Percentiles rank a stretch among this genome's conserved stretches.
These are phyloP conservation scores for Megamerina dolium DNA, from an alignment of 2,888 invertebrate genomes.

Conservation along the genomic window DNA sequence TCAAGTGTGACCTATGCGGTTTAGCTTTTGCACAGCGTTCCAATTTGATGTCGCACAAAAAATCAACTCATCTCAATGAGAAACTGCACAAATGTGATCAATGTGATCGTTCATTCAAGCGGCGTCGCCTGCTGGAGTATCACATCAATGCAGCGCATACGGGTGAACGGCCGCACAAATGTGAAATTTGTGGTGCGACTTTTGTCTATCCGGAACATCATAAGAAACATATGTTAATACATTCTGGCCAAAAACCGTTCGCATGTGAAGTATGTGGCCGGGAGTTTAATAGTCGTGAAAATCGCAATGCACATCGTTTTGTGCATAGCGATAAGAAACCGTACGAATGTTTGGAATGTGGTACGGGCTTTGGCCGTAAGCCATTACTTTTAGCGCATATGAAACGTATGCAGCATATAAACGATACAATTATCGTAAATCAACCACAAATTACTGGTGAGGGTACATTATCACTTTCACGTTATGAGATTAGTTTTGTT, in stretches of 20 bases:
- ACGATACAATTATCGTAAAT: constrained; percentile 77
- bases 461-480: not conserved
- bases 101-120: constrained; percentile 70
- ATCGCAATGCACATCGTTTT: constrained; percentile 77
- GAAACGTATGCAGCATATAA: constrained; percentile 55
- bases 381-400: constrained; percentile 72
- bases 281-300: constrained; percentile 76
- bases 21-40: constrained; percentile 76
- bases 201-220: constrained; percentile 80
- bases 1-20: constrained; percentile 70
- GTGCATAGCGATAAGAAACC: constrained; percentile 83
- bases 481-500: constrained; percentile 1
- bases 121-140: constrained; percentile 64
- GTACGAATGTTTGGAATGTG: constrained; percentile 75
- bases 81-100: constrained; percentile 60
- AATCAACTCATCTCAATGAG: constrained; percentile 73
- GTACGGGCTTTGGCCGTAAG: constrained; percentile 77
- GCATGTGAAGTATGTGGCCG: constrained; percentile 77
- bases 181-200: constrained; percentile 66
- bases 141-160: constrained; percentile 77
- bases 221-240: constrained; percentile 67
- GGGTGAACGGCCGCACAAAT: constrained; percentile 70
- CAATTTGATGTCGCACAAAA: constrained; percentile 73
- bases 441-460: constrained; percentile 60
- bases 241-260: constrained; percentile 71